Conservation (phyloP, 2,113 vertebrate species). For the Ursus arctos region DNA sequence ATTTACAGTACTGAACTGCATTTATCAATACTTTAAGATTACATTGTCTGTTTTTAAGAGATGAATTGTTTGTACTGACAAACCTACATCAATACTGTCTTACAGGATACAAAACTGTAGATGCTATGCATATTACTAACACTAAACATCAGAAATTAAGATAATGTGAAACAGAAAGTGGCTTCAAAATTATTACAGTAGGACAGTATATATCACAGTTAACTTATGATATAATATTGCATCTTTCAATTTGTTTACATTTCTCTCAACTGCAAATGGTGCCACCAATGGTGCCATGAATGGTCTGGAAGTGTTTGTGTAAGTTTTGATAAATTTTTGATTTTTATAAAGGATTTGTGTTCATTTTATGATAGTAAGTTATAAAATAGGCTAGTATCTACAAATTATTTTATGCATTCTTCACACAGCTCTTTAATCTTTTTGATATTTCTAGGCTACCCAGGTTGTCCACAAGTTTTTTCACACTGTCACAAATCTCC, state of each 20-base stretch:
- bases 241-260: not conserved
- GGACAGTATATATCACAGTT: not conserved
- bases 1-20: not conserved
- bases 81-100: not conserved
- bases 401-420: not conserved
- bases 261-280: no score
- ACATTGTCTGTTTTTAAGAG: not conserved
- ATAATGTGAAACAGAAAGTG: not conserved
- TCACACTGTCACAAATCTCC: not conserved
- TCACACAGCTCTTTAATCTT: not conserved
- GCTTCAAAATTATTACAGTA: not conserved
- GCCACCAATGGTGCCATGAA: not conserved
- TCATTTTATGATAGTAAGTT: not conserved
- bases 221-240: not conserved
- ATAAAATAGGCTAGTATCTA: not conserved
- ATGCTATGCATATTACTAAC: not conserved
- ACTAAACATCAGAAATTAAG: not conserved
- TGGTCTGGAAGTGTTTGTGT: not conserved
- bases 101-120: not conserved
- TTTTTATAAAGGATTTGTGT: not conserved
- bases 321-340: not conserved
- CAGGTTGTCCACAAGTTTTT: not conserved
- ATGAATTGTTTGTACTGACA: not conserved
- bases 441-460: not conserved
- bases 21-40: not conserved